Evolutionary conservation across 1,140 invertebrate genomes (phyloP).

Genomic region (Lerema accius): DNA sequence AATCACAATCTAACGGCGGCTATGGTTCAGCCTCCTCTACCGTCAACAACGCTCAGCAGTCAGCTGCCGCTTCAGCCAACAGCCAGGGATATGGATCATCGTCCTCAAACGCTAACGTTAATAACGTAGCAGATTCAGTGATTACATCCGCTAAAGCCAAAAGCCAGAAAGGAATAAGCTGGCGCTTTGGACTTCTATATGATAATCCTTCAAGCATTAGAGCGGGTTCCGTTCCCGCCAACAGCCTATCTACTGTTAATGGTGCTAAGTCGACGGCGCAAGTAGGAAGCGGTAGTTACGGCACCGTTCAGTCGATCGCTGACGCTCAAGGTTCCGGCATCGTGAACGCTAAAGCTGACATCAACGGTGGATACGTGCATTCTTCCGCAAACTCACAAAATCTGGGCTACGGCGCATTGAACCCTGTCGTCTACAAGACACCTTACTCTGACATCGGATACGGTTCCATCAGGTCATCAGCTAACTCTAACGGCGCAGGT

Average conservation of each 20-base stretch:
- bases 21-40: constrained; percentile 52
- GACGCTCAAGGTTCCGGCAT: constrained; percentile 42
- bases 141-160: constrained; percentile 43
- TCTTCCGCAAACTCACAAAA: too few relatives aligned
- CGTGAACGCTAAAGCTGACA: constrained; percentile 50
- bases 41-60: constrained; percentile 49
- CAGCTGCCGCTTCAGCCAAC: constrained; percentile 47
- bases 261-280: too few relatives aligned
- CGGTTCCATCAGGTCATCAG: constrained; percentile 42
- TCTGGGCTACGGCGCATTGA: too few relatives aligned
- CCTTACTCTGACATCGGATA: constrained; percentile 41
- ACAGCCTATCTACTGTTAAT: constrained; percentile 43
- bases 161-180: constrained; percentile 45
- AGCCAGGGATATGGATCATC: constrained; percentile 51
- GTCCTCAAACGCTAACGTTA: constrained; percentile 55
- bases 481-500: constrained; percentile 40
- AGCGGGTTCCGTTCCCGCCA: constrained; percentile 37
- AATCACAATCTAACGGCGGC: constrained; percentile 43
- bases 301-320: constrained; percentile 42
- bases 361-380: too few relatives aligned
- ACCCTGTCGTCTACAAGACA: too few relatives aligned
- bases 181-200: constrained; percentile 52
- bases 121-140: constrained; percentile 38
- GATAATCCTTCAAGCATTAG: constrained; percentile 28
- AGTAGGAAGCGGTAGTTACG: too few relatives aligned